Evolutionary conservation across 2,888 invertebrate species (phyloP), one percentile per base, ranked within the genome.

Genomic region (Asteroscopus sphinx): DNA sequence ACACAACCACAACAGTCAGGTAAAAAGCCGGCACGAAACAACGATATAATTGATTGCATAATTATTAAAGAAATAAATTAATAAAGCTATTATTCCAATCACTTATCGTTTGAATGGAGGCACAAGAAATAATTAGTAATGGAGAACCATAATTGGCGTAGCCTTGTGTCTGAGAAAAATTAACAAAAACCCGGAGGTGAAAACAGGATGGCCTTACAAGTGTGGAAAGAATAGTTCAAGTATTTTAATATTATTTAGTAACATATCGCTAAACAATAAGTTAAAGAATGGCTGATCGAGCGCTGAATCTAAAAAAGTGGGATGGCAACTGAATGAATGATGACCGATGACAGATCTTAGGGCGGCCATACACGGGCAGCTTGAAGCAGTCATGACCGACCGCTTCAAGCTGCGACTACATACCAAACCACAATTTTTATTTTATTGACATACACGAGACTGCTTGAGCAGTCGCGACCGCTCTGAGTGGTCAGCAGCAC

Each of bases 111-210:
- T 51, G 51, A 62, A 61, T 68, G 35, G 44, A 47, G 17, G 42
- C 5, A 46, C 45, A 68, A 73, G 71, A 73, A 78, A 72, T 66
- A 61, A 69, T 69, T 63, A 44, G 56, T 63, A 62, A 74, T 63
- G 53, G 54, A 74, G 63, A 47, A 64, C 54, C 30, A 53, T 76
- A 72, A 69, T 69, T 60, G 76, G 13, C 58, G 40, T 60, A 72
- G 60, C 79, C 75, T 80, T 69, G 65, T 65, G 49, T 62, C 53
- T 73, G 74, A 77, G 78, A 81, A 79, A 81, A 76, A 61, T 65
- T 74, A 77, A 81, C 80, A 83, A 81, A 76, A 63, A 83, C 64
- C 73, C 76, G 80, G 78, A 83, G 77, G 76, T 81, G 79, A 82
- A 80, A 79, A 79, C 76, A 70, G 4, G 72, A 65, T 77, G 76